Base-by-base conservation (phyloP, 2,888 invertebrate genomes). In the Orthonevra nobilis region DNA sequence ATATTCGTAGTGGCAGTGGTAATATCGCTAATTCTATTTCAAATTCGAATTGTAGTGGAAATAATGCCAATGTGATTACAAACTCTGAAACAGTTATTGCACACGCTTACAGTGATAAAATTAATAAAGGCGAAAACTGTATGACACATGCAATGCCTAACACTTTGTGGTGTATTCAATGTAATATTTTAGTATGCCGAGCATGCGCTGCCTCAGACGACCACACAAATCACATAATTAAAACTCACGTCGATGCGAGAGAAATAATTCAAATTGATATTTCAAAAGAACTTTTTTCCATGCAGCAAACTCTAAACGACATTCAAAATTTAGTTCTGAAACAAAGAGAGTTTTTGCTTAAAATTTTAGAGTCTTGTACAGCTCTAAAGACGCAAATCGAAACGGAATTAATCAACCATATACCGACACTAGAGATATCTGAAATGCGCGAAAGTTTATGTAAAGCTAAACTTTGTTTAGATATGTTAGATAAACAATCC, bases 361-460 rank as follows among this genome's bases (percentile, higher is more conserved):
- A 93, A 86, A 92, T 94, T 48, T 90, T 93, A 77, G 94, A 94
- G 86, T 93, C 94, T 32, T 93, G 94, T 87, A 92, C 93, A 44
- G 92, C 93, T 70, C 87, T 94, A 46, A 94, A 94, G 86, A 92
- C 93, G 68, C 93, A 93, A 88, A 92, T 94, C 50, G 94, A 94
- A 88, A 92, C 93, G 48, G 94, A 94, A 86, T 90, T 94, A 82
- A 92, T 92, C 81, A 92, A 92, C 84, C 93, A 93, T 82, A 90
- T 92, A 86, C 91, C 92, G 38, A 92, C 92, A 74, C 90, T 92
- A 81, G 93, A 93, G 85, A 90, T 93, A 79, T 90, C 91, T 73
- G 93, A 93, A 82, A 92, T 93, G 74, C 90, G 92, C 19, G 93
- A 93, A 82, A 90, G 91, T 30, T 86, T 93, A 46, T 91, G 91